Evolutionary conservation across 2,888 invertebrate genomes (phyloP), one percentile per base, ranked within the genome.

Genomic region (Ectemnius cavifrons): DNA sequence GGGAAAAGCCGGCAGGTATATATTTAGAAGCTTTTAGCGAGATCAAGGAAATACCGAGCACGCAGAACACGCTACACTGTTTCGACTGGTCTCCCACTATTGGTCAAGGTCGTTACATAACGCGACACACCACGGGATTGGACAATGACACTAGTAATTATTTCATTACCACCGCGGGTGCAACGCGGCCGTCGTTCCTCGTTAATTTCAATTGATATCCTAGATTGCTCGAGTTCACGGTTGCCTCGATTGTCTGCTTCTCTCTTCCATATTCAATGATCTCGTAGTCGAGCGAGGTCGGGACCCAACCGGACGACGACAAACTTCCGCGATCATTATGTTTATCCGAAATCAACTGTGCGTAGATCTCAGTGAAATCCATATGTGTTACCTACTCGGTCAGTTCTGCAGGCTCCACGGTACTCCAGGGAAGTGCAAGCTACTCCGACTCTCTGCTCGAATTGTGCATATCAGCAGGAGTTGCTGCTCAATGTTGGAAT

Each of bases 201-300:
- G 81, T 87, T 87, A 80, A 81, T 83, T 83, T 77, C 88, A 87
- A 88, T 88, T 88, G 84, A 79, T 78, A 81, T 85, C 77, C 57
- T 73, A 27, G 47, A 45, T 56, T 66, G 52, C 16, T 2, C 16
- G 37, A 11, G 37, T 37, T 37, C 66, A 46, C 37, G 28, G 45
- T 27, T 16, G 18, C 71, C 61, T 58, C 52, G 71, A 70, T 37
- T 66, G 27, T 62, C 46, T 57, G 37, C 37, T 63, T 58, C 45
- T 46, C 63, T 75, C 57, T 65, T 56, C 65, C 58, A 74, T 71
- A 65, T 73, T 70, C 66, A 66, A 64, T 71, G 67, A 56, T 52
- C 52, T 2, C 56, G 8, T 11, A 11, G 20, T 63, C 69, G 65
- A 67, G 49, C 28, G 58, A 69, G 11, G 46, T 23, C 64, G 20